Evolutionary conservation across 2,113 vertebrate genomes (phyloP).

Genomic region (Sylvietta virens): DNA sequence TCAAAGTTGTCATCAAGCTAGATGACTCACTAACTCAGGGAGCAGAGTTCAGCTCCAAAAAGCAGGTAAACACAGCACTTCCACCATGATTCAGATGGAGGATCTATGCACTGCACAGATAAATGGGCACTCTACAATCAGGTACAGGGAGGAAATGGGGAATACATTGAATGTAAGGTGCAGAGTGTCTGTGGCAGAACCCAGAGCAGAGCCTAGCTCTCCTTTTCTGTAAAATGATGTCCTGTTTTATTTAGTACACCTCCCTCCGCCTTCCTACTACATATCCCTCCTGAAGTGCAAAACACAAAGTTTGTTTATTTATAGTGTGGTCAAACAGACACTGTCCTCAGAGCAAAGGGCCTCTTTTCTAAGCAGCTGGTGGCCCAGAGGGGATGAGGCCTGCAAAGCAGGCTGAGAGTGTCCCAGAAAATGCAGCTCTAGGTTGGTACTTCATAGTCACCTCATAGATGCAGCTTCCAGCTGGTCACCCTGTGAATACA

Average conservation of each 20-base stretch:
- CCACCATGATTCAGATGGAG: neutral
- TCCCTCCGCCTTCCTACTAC: neutral
- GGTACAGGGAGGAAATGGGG: neutral
- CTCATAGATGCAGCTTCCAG: neutral
- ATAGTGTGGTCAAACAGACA: neutral
- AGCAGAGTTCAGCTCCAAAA: neutral
- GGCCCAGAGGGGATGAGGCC: neutral
- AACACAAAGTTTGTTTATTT: neutral
- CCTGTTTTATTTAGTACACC: neutral
- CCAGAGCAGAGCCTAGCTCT: neutral
- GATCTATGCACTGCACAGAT: neutral
- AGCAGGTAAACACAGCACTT: neutral
- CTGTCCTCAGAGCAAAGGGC: neutral
- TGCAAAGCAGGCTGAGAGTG: neutral
- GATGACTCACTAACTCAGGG: neutral
- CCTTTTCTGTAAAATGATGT: neutral
- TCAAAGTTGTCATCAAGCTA: neutral
- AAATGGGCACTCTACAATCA: neutral
- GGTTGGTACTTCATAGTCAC: neutral
- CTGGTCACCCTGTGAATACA: neutral
- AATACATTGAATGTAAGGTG: neutral
- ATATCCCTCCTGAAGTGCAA: neutral
- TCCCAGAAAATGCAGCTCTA: neutral
- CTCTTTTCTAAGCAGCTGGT: neutral
- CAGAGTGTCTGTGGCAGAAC: neutral